Base-by-base conservation (phyloP, 2,888 invertebrate genomes). In the Acanthosepion pharaonis region DNA sequence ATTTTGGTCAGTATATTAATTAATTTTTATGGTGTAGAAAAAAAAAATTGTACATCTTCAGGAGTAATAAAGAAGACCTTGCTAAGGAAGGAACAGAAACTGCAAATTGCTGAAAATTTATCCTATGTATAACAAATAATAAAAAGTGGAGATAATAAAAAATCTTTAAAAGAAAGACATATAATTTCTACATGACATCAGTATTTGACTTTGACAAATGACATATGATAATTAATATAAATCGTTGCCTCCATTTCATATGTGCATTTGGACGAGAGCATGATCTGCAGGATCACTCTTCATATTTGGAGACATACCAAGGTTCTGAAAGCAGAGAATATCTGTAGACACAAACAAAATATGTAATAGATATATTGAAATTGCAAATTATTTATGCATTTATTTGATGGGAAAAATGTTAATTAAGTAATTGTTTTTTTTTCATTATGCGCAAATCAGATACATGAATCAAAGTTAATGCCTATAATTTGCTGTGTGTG, bases 281-380 rank as follows among this genome's bases (percentile, higher is more conserved):
- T 59, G 59, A 59, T 59, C 59, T 20, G 20, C 59, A 94, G 53
- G 59, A 53, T 42, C 94, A 53, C 42, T 42, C 53, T 94, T 94
- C 92, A 48, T 95, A 95, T 53, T 95, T 94, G 48, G 53, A 92
- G 25, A 53, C 93, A 91, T 78, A 91, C 94, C 94, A 94, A 51
- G 49, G 48, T 91, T 78, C 64, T 94, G 94, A 51, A 91, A 78
- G 78, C 2, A 78, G n/a, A 78, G 78, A 78, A 78, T 59, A 59
- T 59, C 59, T 59, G 59, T 59, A 92, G 49, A 28, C 28, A 49
- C 20, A 92, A 92, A 28, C 92, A 42, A 8, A 28, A 92, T n/a
- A 51, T 18, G n/a, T 51, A 42, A 92, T 49, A 51, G 11, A 42
- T 11, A 48, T n/a, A 93, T 49, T n/a, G 11, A 93, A 15, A 11